Evolutionary conservation across 1,140 invertebrate species (phyloP), one percentile per base, ranked within the genome.

Genomic region (Platyscapa corneri): DNA sequence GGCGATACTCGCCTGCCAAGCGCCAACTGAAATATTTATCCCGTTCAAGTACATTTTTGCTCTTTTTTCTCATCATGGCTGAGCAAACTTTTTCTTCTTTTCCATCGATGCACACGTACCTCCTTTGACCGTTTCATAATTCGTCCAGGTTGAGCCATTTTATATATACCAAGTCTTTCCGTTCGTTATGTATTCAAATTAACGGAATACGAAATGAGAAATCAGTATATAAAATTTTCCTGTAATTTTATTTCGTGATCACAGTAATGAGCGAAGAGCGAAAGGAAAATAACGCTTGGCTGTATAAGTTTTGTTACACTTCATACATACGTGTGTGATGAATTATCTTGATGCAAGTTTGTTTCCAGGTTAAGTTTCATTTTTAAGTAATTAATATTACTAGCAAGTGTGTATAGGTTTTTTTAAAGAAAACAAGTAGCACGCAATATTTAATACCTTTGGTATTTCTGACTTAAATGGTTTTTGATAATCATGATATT

Each of bases 161-260:
- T 8, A n/a, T 42, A 89, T 88, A 90, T 88, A 89, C 88, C 86
- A 87, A 88, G 89, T 91, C 90, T 89, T 89, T 88, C 88, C 79
- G 88, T 91, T 91, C 90, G 90, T 92, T 92, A 90, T 88, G 89
- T 89, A 91, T 91, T 90, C 89, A 91, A 91, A 91, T 89, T 84
- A 83, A 80, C 83, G 83, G 88, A 89, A 90, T 89, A 88, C 83
- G 83, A 85, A 87, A 90, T 88, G 89, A 90, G 90, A 90, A 91
- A 91, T 42, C 37, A 23, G 8, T 74, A 70, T 70, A 37, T 37
- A 37, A 60, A 37, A 70, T 37, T 1, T 20, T 34, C 67, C 1
- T 37, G 67, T 70, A 70, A 39, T 70, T 70, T 70, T 70, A 70
- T 70, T 70, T 70, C 34, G 12, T 23, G 30, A 70, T 70, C 67